A percentile compares a stretch with the other conserved stretches of the same genome.
phyloP scores from a whole-genome alignment of 2,888 invertebrate species.

The Troilus luridus region DNA sequence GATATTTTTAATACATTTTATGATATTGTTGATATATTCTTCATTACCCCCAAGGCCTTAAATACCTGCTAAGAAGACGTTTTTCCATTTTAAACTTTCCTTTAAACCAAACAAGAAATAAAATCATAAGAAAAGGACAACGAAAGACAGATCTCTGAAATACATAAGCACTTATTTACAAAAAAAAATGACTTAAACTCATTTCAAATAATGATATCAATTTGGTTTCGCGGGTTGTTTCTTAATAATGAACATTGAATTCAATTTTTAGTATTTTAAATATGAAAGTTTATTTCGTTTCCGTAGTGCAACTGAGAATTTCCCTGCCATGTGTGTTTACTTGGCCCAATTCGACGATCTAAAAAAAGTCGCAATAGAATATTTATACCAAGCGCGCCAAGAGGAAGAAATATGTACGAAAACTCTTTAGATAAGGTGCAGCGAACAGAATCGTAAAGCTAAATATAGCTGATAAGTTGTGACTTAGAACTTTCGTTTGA shows the following conservation, averaged over 20 bases:
- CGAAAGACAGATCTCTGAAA: too few species aligned
- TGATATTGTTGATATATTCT: too few species aligned
- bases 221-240: too few species aligned
- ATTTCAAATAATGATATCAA: too few species aligned
- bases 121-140: too few species aligned
- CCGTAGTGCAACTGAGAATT: not conserved
- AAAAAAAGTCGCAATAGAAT: not conserved
- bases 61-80: too few species aligned
- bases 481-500: not conserved
- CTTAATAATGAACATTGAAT: not conserved
- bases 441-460: not conserved
- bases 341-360: not conserved
- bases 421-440: conserved; percentile 1
- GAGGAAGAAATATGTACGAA: not conserved
- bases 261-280: not conserved
- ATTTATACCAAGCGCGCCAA: conserved; percentile 10
- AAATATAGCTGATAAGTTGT: not conserved
- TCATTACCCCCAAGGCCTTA: too few species aligned
- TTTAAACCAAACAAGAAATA: too few species aligned
- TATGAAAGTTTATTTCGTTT: not conserved
- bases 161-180: too few species aligned
- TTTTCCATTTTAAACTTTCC: too few species aligned
- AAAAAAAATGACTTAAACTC: too few species aligned
- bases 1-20: too few species aligned
- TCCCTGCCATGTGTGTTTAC: not conserved